Conservation (phyloP, 2,113 vertebrate genomes). For the Ursus arctos region DNA sequence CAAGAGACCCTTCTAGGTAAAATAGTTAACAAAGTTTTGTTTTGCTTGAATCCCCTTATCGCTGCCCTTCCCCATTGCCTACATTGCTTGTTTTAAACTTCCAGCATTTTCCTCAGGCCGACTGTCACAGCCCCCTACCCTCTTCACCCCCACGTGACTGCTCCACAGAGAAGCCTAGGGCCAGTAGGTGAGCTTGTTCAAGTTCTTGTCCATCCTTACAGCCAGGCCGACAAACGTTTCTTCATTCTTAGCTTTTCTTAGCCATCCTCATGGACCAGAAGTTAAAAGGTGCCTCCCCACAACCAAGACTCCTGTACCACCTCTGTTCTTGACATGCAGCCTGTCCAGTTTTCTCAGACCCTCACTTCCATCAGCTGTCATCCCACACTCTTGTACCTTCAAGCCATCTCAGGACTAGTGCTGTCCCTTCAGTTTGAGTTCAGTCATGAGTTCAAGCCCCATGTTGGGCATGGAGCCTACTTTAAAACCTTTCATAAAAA, state of each 20-base stretch:
- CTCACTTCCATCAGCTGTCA: not conserved
- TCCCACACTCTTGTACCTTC: not conserved
- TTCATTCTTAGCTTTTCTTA: not conserved
- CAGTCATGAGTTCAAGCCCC: too few relatives aligned
- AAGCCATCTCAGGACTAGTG: not conserved
- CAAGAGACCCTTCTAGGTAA: slow-evolving; percentile 27
- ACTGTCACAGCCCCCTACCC: not conserved
- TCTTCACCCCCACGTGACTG: not conserved
- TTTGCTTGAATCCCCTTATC: not conserved
- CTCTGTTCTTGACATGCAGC: not conserved
- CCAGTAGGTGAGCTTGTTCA: not conserved
- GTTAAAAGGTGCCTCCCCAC: not conserved
- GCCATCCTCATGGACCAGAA: not conserved
- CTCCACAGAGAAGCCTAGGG: not conserved
- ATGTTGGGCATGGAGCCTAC: too few relatives aligned
- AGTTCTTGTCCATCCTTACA: not conserved
- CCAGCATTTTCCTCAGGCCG: not conserved
- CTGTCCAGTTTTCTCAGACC: not conserved
- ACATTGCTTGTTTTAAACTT: not conserved
- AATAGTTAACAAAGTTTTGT: not conserved
- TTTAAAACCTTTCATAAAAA: not conserved
- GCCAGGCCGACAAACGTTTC: not conserved
- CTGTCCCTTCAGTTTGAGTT: not conserved
- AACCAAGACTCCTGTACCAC: not conserved
- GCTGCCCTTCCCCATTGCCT: not conserved